These are phyloP conservation scores for Paracyclopina nana DNA, from an alignment of 1,140 invertebrate genomes.

Conservation along the genomic window DNA sequence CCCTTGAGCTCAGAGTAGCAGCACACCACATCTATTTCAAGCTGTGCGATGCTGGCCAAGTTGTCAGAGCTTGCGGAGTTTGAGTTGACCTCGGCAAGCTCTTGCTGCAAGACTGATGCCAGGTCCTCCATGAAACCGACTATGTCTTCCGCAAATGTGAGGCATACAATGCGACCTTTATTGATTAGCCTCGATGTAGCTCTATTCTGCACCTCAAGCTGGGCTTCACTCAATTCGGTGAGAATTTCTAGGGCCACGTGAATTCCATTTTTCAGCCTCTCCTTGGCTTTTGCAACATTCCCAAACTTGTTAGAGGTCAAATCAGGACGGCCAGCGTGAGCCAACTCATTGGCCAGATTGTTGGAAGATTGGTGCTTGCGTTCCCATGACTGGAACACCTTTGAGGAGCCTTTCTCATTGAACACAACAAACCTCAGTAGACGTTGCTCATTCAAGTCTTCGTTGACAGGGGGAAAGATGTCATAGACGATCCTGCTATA, in stretches of 20 bases:
- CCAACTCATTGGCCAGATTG: background rate
- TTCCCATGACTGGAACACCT: background rate
- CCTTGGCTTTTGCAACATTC: too few relatives aligned
- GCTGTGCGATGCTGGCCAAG: conserved; percentile 33
- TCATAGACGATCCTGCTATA: conserved; percentile 93
- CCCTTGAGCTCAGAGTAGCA: conserved; percentile 20
- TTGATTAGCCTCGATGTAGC: conserved; percentile 36
- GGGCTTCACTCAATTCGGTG: conserved; percentile 53
- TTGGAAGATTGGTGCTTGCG: background rate
- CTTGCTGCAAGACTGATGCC: conserved; percentile 44
- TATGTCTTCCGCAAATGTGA: conserved; percentile 63
- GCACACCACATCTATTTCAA: conserved; percentile 19
- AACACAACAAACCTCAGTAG: conserved; percentile 62
- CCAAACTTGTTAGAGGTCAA: conserved; percentile 15
- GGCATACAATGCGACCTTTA: conserved; percentile 63
- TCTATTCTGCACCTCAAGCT: conserved; percentile 36
- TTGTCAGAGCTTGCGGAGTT: background rate
- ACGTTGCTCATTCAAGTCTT: too few relatives aligned
- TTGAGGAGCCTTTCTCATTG: conserved; percentile 33
- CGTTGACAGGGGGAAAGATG: conserved; percentile 75
- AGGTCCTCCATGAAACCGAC: conserved; percentile 58
- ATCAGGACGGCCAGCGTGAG: conserved; percentile 16
- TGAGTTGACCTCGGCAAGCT: background rate
- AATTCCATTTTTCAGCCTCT: conserved; percentile 57
- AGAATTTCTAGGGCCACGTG: conserved; percentile 65